Conservation (phyloP, 2,113 vertebrate genomes). For the Perca fluviatilis region DNA sequence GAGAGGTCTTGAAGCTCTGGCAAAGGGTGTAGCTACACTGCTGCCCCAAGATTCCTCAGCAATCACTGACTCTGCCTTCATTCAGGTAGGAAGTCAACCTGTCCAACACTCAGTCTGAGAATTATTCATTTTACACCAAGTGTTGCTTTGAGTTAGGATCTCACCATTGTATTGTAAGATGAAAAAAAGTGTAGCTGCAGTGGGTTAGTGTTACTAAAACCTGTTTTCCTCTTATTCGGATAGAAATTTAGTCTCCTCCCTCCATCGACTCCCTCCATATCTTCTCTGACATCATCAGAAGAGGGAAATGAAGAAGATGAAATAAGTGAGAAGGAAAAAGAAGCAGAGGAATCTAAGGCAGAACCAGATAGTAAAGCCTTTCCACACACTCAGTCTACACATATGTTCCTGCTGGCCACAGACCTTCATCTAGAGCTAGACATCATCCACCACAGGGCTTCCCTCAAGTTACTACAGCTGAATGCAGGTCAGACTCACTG, state of each 20-base stretch:
- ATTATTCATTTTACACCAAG: background rate
- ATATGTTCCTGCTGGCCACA: constrained; percentile 57
- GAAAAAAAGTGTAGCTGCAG: background rate
- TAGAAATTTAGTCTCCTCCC: constrained; percentile 58
- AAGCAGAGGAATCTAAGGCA: constrained; percentile 34
- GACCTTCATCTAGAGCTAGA: constrained; percentile 92
- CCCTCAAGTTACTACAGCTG: constrained; percentile 86
- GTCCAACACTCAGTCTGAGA: background rate
- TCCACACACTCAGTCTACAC: constrained; percentile 55
- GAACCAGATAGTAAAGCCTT: constrained; percentile 38
- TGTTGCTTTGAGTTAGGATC: background rate
- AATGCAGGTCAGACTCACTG: constrained; percentile 82
- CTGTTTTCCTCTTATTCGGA: constrained; percentile 18
- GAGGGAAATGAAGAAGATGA: constrained; percentile 12
- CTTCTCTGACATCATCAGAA: background rate
- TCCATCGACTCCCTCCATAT: background rate
- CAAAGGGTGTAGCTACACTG: constrained; percentile 62
- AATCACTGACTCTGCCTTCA: constrained; percentile 83
- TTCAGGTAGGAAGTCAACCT: constrained; percentile 83
- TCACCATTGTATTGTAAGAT: background rate
- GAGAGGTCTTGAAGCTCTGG: constrained; percentile 83
- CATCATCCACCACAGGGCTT: constrained; percentile 88
- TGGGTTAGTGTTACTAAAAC: background rate
- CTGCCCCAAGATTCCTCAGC: constrained; percentile 76
- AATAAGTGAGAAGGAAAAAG: constrained; percentile 20